Base-by-base conservation (phyloP, 2,888 invertebrate species). In the Sarcophaga caerulescens region DNA sequence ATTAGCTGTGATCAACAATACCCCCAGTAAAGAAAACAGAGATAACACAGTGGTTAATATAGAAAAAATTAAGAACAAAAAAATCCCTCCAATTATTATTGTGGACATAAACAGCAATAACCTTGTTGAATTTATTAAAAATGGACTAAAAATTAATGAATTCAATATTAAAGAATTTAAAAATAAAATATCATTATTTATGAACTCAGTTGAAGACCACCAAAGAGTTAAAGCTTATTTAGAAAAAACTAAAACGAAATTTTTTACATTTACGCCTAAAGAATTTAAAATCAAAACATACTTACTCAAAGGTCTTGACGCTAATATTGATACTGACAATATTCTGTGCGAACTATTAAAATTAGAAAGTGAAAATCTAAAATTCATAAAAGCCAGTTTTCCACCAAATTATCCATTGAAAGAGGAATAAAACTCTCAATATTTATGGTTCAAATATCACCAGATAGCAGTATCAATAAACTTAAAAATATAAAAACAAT, bases 401-500 rank as follows among this genome's bases (percentile, higher is more conserved):
- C 44, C 11, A 69, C 68, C 4, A 77, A 77, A 47, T 44, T 23
- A 47, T 69, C 60, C 2, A 19, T 52, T 52, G 59, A 71, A 59
- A 71, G 6, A 57, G 59, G 57, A n/a, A 71, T 59, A 35, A 71
- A 71, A n/a, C n/a, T 71, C 1, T 59, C 35, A 59, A 71, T 71
- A n/a, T 59, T 12, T 35, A 12, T 71, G 14, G 60, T 77, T 11
- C 77, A 69, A 69, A 25, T 77, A 10, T 45, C 68, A 5, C 77
- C 77, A 17, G 69, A 57, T 8, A n/a, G n/a, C n/a, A 60, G 52
- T 3, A 57, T 66, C 10, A 76, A 66, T 47, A 76, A 76, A 68
- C 23, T 68, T 8, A 68, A 68, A 21, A 68, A 68, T n/a, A 79
- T 79, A n/a, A 79, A 79, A 71, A 21, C 35, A 10, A 62, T 79